Evolutionary conservation across 23 tunicate species (phyloP).

Genomic region (Styela clava): DNA sequence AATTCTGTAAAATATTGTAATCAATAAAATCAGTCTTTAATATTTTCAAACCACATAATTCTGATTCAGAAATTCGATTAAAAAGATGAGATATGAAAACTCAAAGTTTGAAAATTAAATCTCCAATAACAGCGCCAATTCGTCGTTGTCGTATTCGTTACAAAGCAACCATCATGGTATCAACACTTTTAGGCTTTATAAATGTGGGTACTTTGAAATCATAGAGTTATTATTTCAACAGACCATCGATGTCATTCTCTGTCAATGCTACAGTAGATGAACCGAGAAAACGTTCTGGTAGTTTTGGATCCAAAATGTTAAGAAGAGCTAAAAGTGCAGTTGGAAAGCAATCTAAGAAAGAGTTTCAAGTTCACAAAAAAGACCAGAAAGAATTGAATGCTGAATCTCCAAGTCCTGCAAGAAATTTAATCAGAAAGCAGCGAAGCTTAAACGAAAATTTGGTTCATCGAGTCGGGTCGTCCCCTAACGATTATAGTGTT

Average conservation of each 20-base stretch:
- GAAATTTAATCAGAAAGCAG: neutral
- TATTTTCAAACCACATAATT: no score
- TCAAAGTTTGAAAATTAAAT: no score
- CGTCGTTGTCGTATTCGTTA: no score
- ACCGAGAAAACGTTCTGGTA: constrained; percentile 46
- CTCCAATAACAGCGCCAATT: no score
- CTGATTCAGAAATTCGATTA: no score
- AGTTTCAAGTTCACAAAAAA: neutral
- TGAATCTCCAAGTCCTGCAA: neutral
- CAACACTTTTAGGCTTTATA: no score
- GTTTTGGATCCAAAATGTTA: constrained; percentile 40
- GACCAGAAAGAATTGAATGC: neutral
- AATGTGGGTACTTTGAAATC: no score
- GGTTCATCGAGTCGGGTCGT: neutral
- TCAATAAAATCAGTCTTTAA: no score
- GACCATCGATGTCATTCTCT: neutral
- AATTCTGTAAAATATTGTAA: no score
- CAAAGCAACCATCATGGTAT: no score
- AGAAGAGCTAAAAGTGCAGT: constrained; percentile 59
- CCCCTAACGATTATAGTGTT: neutral
- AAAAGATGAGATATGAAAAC: no score
- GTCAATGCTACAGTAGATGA: neutral
- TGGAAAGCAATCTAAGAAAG: constrained; percentile 20
- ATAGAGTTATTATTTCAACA: neutral
- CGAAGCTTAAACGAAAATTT: constrained; percentile 17